Evolutionary conservation across 2,113 vertebrate genomes (phyloP).

Genomic region (Oxygymnocypris stewartii): DNA sequence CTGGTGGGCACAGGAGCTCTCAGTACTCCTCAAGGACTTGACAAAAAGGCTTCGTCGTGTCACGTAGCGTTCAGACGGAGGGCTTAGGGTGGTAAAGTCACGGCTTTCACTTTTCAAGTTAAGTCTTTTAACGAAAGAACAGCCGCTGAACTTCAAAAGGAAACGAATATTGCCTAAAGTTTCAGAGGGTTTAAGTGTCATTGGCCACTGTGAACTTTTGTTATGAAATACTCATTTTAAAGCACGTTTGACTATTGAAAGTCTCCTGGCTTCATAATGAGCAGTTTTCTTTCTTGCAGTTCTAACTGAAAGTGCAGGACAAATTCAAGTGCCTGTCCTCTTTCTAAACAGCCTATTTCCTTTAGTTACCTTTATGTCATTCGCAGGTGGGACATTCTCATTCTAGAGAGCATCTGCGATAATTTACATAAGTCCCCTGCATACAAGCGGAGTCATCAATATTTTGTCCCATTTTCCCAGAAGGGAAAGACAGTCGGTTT

Average conservation of each 20-base stretch:
- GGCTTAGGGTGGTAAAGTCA: not conserved
- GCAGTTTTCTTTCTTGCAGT: not conserved
- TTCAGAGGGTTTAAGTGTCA: constrained; percentile 6
- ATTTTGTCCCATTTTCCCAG: not conserved
- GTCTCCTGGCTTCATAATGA: not conserved
- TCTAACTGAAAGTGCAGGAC: not conserved
- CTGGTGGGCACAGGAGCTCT: not conserved
- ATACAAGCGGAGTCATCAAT: constrained; percentile 1
- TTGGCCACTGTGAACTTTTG: not conserved
- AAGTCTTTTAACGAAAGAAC: constrained; percentile 16
- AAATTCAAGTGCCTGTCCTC: not conserved
- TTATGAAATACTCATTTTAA: constrained; percentile 5
- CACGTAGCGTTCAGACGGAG: constrained; percentile 10
- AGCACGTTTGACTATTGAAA: not conserved
- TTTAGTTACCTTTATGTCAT: not conserved
- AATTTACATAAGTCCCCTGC: not conserved
- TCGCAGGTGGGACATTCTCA: constrained; percentile 4
- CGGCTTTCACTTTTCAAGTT: constrained; percentile 20
- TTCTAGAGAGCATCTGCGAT: not conserved
- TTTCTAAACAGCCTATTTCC: not conserved
- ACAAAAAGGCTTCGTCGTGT: not conserved
- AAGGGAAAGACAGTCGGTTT: not conserved
- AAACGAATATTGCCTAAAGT: not conserved
- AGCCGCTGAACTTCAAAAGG: not conserved
- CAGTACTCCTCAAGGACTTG: constrained; percentile 26